A percentile compares a stretch with the other conserved stretches of the same genome.
phyloP scores from a whole-genome alignment of 1,140 invertebrate genomes.

The Hylaeus anthracinus region DNA sequence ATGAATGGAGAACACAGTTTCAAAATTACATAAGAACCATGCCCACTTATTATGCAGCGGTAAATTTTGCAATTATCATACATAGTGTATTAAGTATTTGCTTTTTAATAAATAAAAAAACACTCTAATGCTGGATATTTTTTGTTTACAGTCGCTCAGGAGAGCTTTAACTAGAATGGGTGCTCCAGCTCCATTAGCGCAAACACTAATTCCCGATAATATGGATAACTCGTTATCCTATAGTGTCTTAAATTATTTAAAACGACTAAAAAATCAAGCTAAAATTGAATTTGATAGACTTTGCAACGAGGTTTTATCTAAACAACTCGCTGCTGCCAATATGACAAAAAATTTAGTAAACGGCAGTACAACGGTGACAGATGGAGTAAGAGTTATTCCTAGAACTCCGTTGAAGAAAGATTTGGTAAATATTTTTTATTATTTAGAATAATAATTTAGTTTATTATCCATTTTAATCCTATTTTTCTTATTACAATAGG shows the following conservation, averaged over 20 bases:
- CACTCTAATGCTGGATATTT: conserved; percentile 9
- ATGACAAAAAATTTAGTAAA: conserved; percentile 80
- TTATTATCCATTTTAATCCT: neutral
- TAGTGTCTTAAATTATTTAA: conserved; percentile 96
- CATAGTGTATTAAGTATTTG: too few species aligned
- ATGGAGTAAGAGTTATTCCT: conserved; percentile 88
- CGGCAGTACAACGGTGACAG: conserved; percentile 79
- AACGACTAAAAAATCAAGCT: conserved; percentile 97
- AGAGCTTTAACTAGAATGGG: conserved; percentile 96
- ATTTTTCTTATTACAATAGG: conserved; percentile 56
- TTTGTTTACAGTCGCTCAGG: conserved; percentile 88
- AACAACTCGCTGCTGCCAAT: conserved; percentile 80
- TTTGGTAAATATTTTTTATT: conserved; percentile 80
- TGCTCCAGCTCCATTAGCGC: conserved; percentile 88
- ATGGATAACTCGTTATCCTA: conserved; percentile 96
- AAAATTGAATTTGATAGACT: conserved; percentile 97
- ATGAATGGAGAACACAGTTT: conserved; percentile 94
- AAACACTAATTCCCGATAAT: conserved; percentile 93
- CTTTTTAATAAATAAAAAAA: neutral
- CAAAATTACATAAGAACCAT: conserved; percentile 96
- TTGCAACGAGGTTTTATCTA: conserved; percentile 87
- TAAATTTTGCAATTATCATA: conserved; percentile 79
- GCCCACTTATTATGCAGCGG: conserved; percentile 97
- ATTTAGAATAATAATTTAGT: neutral
- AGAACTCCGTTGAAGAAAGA: conserved; percentile 87